phyloP scores from a whole-genome alignment of 1,140 invertebrate genomes.

The Drosophila saltans region DNA sequence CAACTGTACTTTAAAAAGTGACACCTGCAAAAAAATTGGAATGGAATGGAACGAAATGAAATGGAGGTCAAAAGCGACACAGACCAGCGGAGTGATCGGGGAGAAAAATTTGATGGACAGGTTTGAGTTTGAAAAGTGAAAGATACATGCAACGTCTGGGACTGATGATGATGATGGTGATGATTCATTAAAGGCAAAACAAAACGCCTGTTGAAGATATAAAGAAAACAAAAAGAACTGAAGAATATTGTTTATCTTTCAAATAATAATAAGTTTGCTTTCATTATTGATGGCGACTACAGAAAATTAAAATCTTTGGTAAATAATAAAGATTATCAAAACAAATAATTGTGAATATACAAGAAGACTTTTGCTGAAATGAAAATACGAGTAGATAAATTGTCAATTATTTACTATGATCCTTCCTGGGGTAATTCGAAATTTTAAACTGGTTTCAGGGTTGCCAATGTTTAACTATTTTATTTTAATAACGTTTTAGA shows the following conservation, averaged over 20 bases:
- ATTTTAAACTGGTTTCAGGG: no score
- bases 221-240: conserved; percentile 1
- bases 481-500: no score
- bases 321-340: not conserved
- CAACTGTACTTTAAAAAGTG: conserved; percentile 19
- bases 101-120: conserved; percentile 9
- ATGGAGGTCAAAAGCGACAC: conserved; percentile 14
- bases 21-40: conserved; percentile 13
- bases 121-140: conserved; percentile 22
- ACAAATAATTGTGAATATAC: not conserved
- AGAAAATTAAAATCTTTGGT: not conserved
- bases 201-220: not conserved
- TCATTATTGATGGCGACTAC: not conserved
- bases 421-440: no score
- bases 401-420: not conserved
- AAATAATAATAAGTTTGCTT: not conserved
- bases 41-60: conserved; percentile 14
- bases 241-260: not conserved
- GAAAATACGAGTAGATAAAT: not conserved
- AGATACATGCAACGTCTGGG: conserved; percentile 9
- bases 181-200: conserved; percentile 4
- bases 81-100: not conserved
- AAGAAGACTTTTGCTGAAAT: not conserved
- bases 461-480: no score
- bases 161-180: conserved; percentile 4